phyloP scores from a whole-genome alignment of 2,113 vertebrate genomes.

The Pachypanchax playfairii region DNA sequence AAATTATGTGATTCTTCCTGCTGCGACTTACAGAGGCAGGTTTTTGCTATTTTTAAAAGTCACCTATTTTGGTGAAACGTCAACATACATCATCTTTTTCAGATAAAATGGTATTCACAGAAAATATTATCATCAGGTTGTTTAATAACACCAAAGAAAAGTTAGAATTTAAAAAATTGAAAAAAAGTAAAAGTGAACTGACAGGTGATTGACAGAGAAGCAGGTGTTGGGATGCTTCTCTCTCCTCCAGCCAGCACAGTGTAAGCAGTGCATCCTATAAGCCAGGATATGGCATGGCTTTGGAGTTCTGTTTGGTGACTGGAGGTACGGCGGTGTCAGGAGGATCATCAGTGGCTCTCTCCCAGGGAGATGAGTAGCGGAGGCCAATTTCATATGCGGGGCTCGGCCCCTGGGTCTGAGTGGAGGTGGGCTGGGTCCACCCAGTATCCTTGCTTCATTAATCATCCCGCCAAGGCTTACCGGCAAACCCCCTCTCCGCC shows the following conservation, averaged over 20 bases:
- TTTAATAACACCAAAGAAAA: conserved; percentile 6
- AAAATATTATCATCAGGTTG: not conserved
- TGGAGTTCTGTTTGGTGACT: conserved; percentile 69
- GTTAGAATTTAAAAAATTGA: not conserved
- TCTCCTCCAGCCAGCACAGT: conserved; percentile 39
- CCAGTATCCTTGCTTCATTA: conserved; percentile 98
- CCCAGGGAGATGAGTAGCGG: conserved; percentile 77
- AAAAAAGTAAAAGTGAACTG: conserved; percentile 10
- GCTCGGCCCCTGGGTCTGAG: conserved; percentile 93
- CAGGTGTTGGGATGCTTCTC: conserved; percentile 52
- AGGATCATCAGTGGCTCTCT: conserved; percentile 70
- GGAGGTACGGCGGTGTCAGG: conserved; percentile 50
- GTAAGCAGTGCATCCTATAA: conserved; percentile 54
- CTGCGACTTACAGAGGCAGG: conserved; percentile 3
- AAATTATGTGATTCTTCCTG: not conserved
- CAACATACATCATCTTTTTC: not conserved
- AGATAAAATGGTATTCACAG: conserved; percentile 12
- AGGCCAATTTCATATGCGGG: conserved; percentile 90
- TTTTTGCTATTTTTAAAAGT: conserved; percentile 7
- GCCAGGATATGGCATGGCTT: conserved; percentile 71
- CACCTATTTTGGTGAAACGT: conserved; percentile 7
- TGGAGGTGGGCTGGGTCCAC: conserved; percentile 96
- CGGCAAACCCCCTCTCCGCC: conserved; percentile 94
- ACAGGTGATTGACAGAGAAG: conserved; percentile 44
- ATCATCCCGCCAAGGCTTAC: conserved; percentile 97